Evolutionary conservation across 1,140 invertebrate genomes (phyloP).

Genomic region (Tetragonula clypearis): DNA sequence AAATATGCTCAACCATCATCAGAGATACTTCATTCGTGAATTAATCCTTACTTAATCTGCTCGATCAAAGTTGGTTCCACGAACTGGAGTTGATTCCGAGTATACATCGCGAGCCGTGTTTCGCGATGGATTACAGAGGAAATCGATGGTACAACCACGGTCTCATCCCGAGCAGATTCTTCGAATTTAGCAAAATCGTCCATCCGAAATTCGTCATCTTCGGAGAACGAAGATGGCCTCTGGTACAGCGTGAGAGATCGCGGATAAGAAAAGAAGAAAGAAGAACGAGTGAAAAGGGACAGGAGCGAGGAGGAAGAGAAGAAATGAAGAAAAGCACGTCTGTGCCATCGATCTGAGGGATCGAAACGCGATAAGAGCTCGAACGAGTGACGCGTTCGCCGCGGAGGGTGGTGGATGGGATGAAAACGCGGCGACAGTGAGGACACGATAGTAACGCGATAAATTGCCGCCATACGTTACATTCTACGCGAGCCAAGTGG

Average conservation of each 20-base stretch:
- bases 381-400: not conserved
- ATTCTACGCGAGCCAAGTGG: not conserved
- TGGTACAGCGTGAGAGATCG: no score
- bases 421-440: not conserved
- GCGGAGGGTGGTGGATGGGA: no score
- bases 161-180: no score
- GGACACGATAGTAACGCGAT: conserved; percentile 25
- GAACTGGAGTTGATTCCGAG: not conserved
- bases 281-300: not conserved
- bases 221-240: not conserved
- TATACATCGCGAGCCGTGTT: not conserved
- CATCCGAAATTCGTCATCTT: not conserved
- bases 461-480: conserved; percentile 26
- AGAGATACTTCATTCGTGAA: not conserved
- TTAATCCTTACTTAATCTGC: no score
- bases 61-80: not conserved
- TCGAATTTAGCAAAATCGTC: no score
- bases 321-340: no score
- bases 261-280: no score
- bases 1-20: no score
- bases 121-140: not conserved
- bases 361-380: not conserved
- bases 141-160: no score
- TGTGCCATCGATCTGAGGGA: conserved; percentile 7
- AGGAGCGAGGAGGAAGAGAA: not conserved